A percentile compares a stretch with the other conserved stretches of the same genome.
Evolutionary conservation across 2,888 invertebrate genomes (phyloP).

Genomic region (Eledona agricola): DNA sequence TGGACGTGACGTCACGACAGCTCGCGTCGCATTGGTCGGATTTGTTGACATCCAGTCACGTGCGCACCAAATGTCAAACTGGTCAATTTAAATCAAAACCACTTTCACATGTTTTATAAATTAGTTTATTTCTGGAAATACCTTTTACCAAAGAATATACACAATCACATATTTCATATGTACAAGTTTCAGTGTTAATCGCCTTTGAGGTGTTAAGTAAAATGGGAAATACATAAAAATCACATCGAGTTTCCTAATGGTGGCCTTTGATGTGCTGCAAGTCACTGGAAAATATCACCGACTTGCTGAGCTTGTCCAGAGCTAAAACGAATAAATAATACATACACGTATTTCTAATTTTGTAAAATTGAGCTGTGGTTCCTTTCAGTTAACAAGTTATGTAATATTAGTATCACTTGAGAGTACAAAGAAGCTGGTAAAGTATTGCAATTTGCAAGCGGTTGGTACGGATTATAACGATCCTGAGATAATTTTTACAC

Average conservation of each 20-base stretch:
- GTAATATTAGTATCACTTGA: constrained; percentile 35
- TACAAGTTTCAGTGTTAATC: constrained; percentile 48
- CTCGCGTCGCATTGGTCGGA: background rate
- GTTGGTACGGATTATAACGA: constrained; percentile 33
- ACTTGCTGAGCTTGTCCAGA: constrained; percentile 26
- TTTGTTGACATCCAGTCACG: background rate
- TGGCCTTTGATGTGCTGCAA: constrained; percentile 14
- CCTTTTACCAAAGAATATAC: constrained; percentile 55
- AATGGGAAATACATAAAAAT: constrained; percentile 22
- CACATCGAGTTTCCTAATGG: constrained; percentile 9
- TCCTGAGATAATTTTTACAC: constrained; percentile 38
- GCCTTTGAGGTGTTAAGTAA: constrained; percentile 23
- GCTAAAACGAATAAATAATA: constrained; percentile 12
- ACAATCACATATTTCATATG: constrained; percentile 54
- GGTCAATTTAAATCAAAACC: too few species aligned
- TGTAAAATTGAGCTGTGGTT: constrained; percentile 32
- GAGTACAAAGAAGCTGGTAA: constrained; percentile 32
- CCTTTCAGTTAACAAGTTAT: constrained; percentile 22
- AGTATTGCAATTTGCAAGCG: constrained; percentile 33
- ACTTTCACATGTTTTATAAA: constrained; percentile 41
- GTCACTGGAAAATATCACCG: constrained; percentile 21
- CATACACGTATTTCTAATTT: constrained; percentile 19
- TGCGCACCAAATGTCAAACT: too few species aligned
- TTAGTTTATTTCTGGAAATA: constrained; percentile 52
- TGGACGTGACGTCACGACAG: constrained; percentile 3